Conservation (phyloP, 2,888 invertebrate genomes). For the Spilosoma lubricipeda region DNA sequence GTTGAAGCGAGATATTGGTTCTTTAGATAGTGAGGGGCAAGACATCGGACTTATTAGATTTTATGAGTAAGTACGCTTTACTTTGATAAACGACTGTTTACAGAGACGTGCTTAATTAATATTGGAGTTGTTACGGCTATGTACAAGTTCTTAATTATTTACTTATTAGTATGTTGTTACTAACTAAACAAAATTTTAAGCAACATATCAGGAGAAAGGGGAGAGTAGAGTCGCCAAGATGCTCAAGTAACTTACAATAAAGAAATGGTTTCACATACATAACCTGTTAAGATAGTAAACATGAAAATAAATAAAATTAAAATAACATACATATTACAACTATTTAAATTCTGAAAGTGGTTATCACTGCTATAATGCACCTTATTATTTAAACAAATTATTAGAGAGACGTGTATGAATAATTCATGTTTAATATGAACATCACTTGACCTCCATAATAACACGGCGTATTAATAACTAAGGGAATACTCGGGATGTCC, state of each 20-base stretch:
- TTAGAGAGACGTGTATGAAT: slow-evolving; percentile 5
- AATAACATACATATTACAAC: neutral
- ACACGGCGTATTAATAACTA: slow-evolving; percentile 71
- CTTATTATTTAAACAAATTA: slow-evolving; percentile 2
- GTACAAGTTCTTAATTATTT: neutral
- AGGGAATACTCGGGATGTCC: slow-evolving; percentile 44
- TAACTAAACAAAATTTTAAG: neutral
- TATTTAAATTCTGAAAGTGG: neutral
- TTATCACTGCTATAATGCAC: neutral
- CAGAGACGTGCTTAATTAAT: slow-evolving; percentile 17
- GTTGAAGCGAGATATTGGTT: slow-evolving; percentile 53
- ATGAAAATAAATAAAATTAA: neutral
- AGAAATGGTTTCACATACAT: neutral
- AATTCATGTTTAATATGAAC: slow-evolving; percentile 48
- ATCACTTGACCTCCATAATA: slow-evolving; percentile 69
- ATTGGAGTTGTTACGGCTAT: neutral
- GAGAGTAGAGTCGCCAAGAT: neutral
- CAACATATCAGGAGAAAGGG: neutral
- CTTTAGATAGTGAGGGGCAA: slow-evolving; percentile 54
- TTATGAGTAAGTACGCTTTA: slow-evolving; percentile 36
- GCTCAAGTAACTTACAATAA: neutral
- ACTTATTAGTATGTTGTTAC: neutral
- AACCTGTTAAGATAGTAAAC: no score
- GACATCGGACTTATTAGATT: slow-evolving; percentile 50
- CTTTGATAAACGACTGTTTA: slow-evolving; percentile 33